Percentiles rank a stretch among this genome's conserved stretches.
phyloP scores from a whole-genome alignment of 2,888 invertebrate genomes.

The Anoplius nigerrimus region DNA sequence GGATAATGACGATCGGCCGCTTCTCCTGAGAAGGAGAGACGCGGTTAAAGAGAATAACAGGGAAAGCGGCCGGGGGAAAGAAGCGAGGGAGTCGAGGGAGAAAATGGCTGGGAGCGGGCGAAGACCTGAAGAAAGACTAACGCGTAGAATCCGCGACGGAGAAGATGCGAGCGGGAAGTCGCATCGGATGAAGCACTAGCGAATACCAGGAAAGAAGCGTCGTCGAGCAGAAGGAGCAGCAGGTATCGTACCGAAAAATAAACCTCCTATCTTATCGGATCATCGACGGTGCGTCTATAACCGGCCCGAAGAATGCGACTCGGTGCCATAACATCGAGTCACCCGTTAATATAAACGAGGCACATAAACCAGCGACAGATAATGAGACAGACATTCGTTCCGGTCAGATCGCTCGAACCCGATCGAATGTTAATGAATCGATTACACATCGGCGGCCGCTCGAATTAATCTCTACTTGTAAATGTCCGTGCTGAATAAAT shows the following conservation, averaged over 20 bases:
- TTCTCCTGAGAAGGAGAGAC: too few relatives aligned
- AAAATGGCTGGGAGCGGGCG: neutral
- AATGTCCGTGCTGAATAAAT: constrained; percentile 20
- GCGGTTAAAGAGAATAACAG: constrained; percentile 20
- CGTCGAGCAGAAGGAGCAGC: too few relatives aligned
- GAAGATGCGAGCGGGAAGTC: neutral
- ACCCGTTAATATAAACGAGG: too few relatives aligned
- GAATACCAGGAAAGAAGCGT: neutral
- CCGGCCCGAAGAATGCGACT: too few relatives aligned
- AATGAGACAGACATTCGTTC: too few relatives aligned
- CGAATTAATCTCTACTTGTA: constrained; percentile 28
- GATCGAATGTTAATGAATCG: constrained; percentile 31
- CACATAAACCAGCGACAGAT: too few relatives aligned
- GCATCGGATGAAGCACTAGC: neutral
- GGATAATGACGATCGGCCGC: constrained; percentile 46
- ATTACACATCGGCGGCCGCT: constrained; percentile 26
- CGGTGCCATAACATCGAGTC: too few relatives aligned
- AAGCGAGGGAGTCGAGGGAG: constrained; percentile 2
- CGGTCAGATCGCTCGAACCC: neutral
- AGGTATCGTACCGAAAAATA: too few relatives aligned
- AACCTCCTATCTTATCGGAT: too few relatives aligned
- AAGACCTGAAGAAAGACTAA: neutral
- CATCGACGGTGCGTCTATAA: too few relatives aligned
- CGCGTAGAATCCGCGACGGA: neutral
- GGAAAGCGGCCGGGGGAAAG: constrained; percentile 19